These are phyloP conservation scores for Dicerorhinus sumatrensis DNA, from an alignment of 2,113 vertebrate genomes.

Conservation along the genomic window DNA sequence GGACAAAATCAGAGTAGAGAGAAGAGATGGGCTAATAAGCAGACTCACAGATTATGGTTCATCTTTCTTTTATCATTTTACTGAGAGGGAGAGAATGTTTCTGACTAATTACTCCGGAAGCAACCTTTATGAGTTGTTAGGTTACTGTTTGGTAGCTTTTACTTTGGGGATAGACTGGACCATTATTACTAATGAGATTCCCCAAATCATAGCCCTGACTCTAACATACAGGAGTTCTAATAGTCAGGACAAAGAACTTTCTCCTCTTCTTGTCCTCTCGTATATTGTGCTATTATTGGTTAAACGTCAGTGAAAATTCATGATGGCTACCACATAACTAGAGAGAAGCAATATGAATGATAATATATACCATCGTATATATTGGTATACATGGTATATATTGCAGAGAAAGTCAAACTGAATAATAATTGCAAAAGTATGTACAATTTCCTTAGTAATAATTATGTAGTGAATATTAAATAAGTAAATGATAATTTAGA, in stretches of 20 bases:
- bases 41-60: neutral
- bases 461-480: neutral
- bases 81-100: neutral
- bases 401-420: neutral
- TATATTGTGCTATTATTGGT: neutral
- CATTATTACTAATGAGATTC: neutral
- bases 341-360: neutral
- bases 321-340: neutral
- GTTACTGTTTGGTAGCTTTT: neutral
- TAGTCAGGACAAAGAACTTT: neutral
- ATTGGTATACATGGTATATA: too few relatives aligned
- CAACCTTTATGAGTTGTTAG: neutral
- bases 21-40: neutral
- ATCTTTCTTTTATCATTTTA: neutral
- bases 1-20: neutral
- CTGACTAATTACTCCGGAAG: neutral
- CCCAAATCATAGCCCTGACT: neutral
- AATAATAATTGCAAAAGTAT: neutral
- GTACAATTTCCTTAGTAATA: neutral
- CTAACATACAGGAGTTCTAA: neutral
- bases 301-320: neutral
- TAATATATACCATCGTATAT: neutral
- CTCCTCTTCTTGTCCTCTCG: neutral
- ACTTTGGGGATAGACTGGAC: neutral
- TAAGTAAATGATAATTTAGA: neutral